A percentile compares a stretch with the other conserved stretches of the same genome.
Evolutionary conservation across 2,888 invertebrate species (phyloP).

Genomic region (Lamproptera curius): DNA sequence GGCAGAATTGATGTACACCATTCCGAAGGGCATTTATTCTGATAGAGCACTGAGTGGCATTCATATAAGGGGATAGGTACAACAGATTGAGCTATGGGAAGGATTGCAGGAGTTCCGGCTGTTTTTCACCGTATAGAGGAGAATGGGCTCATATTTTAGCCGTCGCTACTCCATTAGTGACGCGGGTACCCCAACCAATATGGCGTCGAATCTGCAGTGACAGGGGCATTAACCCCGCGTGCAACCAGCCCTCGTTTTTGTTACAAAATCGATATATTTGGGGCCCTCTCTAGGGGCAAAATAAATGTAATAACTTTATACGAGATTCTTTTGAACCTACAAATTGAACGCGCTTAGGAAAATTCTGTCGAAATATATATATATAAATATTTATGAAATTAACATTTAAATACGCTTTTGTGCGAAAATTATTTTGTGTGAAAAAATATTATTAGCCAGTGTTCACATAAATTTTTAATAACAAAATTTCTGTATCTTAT

Average conservation of each 20-base stretch:
- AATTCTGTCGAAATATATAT: too few species aligned
- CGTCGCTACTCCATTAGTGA: slow-evolving; percentile 69
- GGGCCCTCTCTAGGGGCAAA: slow-evolving; percentile 50
- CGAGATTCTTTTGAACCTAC: background rate
- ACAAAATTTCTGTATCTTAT: too few species aligned
- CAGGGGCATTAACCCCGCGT: slow-evolving; percentile 72
- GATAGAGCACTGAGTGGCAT: slow-evolving; percentile 28
- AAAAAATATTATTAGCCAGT: too few species aligned
- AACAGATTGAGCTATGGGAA: slow-evolving; percentile 41
- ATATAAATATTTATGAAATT: too few species aligned
- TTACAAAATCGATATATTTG: slow-evolving; percentile 76
- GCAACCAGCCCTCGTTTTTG: slow-evolving; percentile 74
- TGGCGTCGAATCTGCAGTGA: slow-evolving; percentile 71
- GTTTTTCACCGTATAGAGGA: slow-evolving; percentile 59
- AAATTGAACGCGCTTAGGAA: too few species aligned
- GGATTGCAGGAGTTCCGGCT: slow-evolving; percentile 46
- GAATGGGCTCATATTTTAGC: slow-evolving; percentile 69
- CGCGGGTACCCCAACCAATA: slow-evolving; percentile 67
- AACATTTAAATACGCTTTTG: too few species aligned
- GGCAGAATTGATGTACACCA: too few species aligned
- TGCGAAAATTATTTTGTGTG: too few species aligned
- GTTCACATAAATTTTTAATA: too few species aligned
- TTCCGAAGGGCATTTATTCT: too few species aligned
- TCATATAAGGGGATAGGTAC: slow-evolving; percentile 30
- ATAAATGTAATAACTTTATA: slow-evolving; percentile 9